A percentile compares a stretch with the other conserved stretches of the same genome.
Evolutionary conservation across 2,113 vertebrate genomes (phyloP).

Genomic region (Cervus canadensis): DNA sequence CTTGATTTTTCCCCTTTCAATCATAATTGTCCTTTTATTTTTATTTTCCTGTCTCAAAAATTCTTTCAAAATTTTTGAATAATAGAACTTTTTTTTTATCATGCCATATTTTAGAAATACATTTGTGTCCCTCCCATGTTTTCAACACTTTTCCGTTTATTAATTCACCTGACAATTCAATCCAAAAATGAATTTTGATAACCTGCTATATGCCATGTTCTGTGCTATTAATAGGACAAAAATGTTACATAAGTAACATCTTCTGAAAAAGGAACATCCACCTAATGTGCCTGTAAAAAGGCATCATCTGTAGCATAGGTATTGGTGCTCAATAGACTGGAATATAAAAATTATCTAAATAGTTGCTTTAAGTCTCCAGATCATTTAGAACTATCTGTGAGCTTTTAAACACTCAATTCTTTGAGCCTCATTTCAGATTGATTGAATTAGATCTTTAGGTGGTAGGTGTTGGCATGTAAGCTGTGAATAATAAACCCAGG

Average conservation of each 20-base stretch:
- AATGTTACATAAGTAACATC: neutral
- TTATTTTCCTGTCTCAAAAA: neutral
- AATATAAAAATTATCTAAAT: neutral
- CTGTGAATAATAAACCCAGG: neutral
- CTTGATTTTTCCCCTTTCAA: neutral
- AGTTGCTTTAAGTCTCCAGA: neutral
- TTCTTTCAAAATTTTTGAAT: neutral
- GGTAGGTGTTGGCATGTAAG: rapidly evolving
- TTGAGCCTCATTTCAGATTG: neutral
- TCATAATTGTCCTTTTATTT: neutral
- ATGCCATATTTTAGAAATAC: neutral
- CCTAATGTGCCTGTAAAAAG: neutral
- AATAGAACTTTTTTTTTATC: neutral
- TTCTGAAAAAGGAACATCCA: neutral
- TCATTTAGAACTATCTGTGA: neutral
- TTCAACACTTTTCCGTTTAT: neutral
- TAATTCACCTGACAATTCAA: neutral
- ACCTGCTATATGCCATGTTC: neutral
- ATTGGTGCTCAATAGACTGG: neutral
- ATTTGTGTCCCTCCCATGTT: neutral
- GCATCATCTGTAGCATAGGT: neutral
- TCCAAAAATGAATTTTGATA: neutral
- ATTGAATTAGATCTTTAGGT: neutral
- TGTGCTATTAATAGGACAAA: neutral
- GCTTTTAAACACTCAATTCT: neutral